Evolutionary conservation across 2,888 invertebrate genomes (phyloP), one percentile per base, ranked within the genome.

Genomic region (Hylaea fasciaria): DNA sequence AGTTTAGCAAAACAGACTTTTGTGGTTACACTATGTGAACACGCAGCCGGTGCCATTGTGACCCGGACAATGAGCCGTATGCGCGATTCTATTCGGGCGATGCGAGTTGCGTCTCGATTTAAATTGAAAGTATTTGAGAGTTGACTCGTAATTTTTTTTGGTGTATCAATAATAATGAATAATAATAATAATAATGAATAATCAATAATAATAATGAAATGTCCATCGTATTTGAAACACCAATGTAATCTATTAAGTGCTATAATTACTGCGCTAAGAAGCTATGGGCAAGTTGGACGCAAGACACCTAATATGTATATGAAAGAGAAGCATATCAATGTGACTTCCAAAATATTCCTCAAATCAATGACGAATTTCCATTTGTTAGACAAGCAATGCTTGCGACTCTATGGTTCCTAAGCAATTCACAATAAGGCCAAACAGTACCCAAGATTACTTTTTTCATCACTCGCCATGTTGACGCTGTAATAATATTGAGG

Each of bases 1-100:
- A 89, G 87, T 89, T 87, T 86, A 87, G 87, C 82, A 82, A 88
- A 89, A 87, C 86, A 89, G 83, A 90, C 88, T 91, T 89, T 88
- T 90, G 89, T 87, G 84, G 83, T 72, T 72, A 75, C 68, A 68
- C 50, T 49, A 48, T 59, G 57, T 88, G 85, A 87, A 87, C 87
- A 84, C 85, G 80, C 80, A 76, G 83, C 80, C 61, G 77, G 77
- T 75, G 76, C 68, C 78, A 85, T 89, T 90, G 88, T 89, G 66
- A 53, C 63, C 66, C 82, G 86, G 83, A 91, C 89, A 91, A 90
- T 85, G 80, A 85, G 74, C 77, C 81, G 79, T 82, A 82, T 86
- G 88, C 85, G 89, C 88, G 89, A 86, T 88, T 86, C 83, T 86
- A 87, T 85, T 78, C 74, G 75, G n/a, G 37, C 49, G 79, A 82